These are phyloP conservation scores for Prinia subflava DNA, from an alignment of 2,113 vertebrate species.

Conservation along the genomic window DNA sequence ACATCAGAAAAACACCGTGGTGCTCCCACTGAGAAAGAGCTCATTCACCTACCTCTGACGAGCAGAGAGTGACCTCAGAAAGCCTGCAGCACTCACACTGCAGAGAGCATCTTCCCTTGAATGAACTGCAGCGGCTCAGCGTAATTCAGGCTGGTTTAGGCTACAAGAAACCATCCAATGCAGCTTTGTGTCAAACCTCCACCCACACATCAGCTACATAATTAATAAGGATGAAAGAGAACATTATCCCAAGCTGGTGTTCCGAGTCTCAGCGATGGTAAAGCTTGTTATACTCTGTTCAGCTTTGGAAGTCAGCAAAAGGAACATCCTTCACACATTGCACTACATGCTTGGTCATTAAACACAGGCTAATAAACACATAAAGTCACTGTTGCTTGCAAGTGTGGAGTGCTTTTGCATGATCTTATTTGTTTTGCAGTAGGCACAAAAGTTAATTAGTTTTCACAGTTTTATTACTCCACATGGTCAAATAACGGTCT, in stretches of 20 bases:
- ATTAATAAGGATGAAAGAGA: conserved; percentile 21
- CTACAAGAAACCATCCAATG: not conserved
- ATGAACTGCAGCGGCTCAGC: not conserved
- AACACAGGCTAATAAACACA: not conserved
- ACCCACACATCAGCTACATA: not conserved
- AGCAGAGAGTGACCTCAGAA: not conserved
- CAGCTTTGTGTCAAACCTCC: not conserved
- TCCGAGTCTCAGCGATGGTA: not conserved
- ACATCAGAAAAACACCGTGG: not conserved
- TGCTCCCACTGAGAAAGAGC: not conserved
- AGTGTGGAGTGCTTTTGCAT: not conserved
- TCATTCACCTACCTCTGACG: not conserved
- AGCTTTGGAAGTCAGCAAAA: not conserved
- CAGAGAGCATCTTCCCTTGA: not conserved
- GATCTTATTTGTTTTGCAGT: conserved; percentile 18
- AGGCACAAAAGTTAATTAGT: conserved; percentile 30
- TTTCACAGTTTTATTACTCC: conserved; percentile 42
- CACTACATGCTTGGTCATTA: not conserved
- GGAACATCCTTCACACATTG: not conserved
- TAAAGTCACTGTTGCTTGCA: not conserved
- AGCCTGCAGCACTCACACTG: not conserved
- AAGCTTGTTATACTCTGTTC: not conserved
- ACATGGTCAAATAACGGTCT: conserved; percentile 4
- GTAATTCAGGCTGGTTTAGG: not conserved
- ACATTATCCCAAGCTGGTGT: not conserved